phyloP scores from a whole-genome alignment of 2,888 invertebrate species.

The Lepidochrysops patricia region DNA sequence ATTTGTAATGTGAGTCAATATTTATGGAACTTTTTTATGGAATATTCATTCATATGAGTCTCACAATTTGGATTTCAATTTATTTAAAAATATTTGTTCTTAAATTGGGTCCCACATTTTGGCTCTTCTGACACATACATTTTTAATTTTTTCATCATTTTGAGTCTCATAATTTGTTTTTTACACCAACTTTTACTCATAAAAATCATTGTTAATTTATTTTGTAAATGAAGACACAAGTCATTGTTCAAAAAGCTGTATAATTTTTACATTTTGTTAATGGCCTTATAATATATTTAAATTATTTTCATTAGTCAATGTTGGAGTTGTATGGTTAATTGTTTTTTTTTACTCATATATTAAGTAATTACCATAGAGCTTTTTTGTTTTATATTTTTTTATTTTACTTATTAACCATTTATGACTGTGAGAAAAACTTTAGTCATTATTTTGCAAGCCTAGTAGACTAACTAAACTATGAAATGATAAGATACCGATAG shows the following conservation, averaged over 20 bases:
- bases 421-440: too few species aligned
- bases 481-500: too few species aligned
- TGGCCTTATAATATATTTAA: neutral
- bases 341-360: neutral
- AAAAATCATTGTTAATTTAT: neutral
- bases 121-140: too few species aligned
- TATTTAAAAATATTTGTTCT: too few species aligned
- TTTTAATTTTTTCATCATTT: neutral
- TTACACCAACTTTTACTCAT: neutral
- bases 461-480: too few species aligned
- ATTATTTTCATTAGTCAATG: neutral
- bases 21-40: neutral
- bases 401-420: too few species aligned
- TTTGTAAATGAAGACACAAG: neutral
- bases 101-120: neutral
- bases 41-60: neutral
- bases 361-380: neutral
- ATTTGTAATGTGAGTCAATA: conserved; percentile 8
- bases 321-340: neutral
- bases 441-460: too few species aligned
- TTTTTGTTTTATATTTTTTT: neutral
- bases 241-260: neutral
- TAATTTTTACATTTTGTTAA: neutral
- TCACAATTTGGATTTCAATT: neutral
- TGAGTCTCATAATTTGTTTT: neutral